These are phyloP conservation scores for Petrolisthes manimaculis DNA, from an alignment of 2,888 invertebrate genomes.

Conservation along the genomic window DNA sequence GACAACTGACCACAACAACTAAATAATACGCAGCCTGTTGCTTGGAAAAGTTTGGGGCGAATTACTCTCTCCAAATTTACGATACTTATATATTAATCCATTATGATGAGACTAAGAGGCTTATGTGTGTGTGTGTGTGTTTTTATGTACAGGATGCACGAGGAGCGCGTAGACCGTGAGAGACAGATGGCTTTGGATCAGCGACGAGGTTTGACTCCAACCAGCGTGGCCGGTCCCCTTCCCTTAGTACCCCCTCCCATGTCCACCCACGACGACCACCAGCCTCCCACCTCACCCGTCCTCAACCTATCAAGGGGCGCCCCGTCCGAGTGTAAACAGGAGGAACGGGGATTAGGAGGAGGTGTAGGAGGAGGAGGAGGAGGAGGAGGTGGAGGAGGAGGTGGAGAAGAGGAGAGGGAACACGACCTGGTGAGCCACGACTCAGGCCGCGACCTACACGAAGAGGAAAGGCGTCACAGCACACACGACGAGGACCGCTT, in stretches of 20 bases:
- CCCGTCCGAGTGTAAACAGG: conserved; percentile 68
- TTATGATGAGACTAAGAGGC: too few species aligned
- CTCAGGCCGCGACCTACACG: conserved; percentile 59
- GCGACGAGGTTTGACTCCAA: conserved; percentile 60
- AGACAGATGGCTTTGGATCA: conserved; percentile 59
- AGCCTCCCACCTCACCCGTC: conserved; percentile 75
- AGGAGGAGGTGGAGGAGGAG: too few species aligned
- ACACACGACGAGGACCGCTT: conserved; percentile 50
- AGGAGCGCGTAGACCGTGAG: conserved; percentile 64
- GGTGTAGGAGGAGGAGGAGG: too few species aligned
- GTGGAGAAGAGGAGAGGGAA: conserved; percentile 51
- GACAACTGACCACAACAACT: too few species aligned
- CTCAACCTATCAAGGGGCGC: conserved; percentile 91
- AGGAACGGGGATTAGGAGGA: conserved; percentile 21
- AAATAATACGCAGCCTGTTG: too few species aligned
- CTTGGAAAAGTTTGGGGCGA: too few species aligned
- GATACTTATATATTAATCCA: too few species aligned
- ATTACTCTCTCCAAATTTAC: too few species aligned
- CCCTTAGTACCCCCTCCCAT: conserved; percentile 45
- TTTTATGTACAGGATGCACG: conserved; percentile 54
- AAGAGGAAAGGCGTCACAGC: conserved; percentile 43
- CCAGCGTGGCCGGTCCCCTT: conserved; percentile 43
- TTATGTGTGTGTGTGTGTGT: too few species aligned
- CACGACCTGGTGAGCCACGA: conserved; percentile 62
- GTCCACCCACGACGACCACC: conserved; percentile 61